These are phyloP conservation scores for Grantiella picta DNA, from an alignment of 2,113 vertebrate genomes.

Conservation along the genomic window DNA sequence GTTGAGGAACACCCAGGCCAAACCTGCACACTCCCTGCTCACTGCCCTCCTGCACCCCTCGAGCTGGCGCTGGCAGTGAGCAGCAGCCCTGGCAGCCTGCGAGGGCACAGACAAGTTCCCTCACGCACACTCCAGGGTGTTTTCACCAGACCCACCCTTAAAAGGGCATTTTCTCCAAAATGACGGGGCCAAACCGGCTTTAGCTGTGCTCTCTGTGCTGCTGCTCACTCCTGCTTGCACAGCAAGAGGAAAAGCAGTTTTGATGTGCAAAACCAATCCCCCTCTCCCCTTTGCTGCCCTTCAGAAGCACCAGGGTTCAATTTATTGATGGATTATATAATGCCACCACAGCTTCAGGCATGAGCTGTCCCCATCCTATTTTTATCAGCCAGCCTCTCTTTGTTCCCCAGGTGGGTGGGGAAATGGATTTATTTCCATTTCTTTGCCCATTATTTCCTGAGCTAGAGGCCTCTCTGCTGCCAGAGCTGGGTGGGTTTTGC, in stretches of 20 bases:
- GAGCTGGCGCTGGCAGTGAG: not conserved
- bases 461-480: not conserved
- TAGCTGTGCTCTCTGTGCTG: not conserved
- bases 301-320: not conserved
- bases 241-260: not conserved
- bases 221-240: not conserved
- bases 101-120: not conserved
- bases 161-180: not conserved
- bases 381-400: not conserved
- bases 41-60: not conserved
- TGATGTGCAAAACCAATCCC: not conserved
- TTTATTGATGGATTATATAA: slow-evolving; percentile 24
- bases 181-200: not conserved
- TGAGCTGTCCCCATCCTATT: slow-evolving; percentile 11
- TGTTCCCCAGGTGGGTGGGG: not conserved
- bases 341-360: not conserved
- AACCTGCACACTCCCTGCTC: not conserved
- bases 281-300: not conserved
- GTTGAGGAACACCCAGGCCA: not conserved
- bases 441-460: not conserved
- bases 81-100: not conserved
- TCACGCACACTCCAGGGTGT: not conserved
- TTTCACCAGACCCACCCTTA: not conserved
- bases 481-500: not conserved
- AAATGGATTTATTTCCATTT: too few relatives aligned